phyloP scores from a whole-genome alignment of 1,140 invertebrate species.

The Drosophila saltans region DNA sequence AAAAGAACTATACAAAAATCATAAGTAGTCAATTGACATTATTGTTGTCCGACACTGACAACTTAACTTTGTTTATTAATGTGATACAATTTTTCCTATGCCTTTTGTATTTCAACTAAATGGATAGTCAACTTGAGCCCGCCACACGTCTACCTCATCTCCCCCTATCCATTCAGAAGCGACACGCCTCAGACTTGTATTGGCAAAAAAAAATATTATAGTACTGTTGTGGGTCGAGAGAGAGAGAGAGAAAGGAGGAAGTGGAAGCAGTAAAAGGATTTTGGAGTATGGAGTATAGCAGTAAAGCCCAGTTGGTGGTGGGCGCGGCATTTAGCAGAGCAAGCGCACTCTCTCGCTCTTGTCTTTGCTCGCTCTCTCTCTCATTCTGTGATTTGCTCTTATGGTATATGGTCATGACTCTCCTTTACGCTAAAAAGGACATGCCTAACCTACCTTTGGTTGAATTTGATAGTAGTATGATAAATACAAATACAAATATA shows the following conservation, averaged over 20 bases:
- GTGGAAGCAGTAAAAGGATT: constrained; percentile 28
- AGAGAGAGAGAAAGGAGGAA: neutral
- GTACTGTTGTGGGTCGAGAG: constrained; percentile 33
- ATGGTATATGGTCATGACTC: constrained; percentile 4
- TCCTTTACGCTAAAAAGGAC: constrained; percentile 38
- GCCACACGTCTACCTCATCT: no score
- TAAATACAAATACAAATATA: constrained; percentile 37
- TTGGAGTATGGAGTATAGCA: constrained; percentile 26
- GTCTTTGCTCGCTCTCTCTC: constrained; percentile 20
- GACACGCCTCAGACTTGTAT: constrained; percentile 67
- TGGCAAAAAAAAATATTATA: constrained; percentile 45
- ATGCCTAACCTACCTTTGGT: constrained; percentile 79
- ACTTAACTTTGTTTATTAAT: constrained; percentile 61
- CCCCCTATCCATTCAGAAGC: neutral
- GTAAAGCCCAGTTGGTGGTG: constrained; percentile 48
- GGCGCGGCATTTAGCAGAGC: constrained; percentile 63
- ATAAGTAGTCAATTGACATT: constrained; percentile 62
- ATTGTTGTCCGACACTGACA: constrained; percentile 44
- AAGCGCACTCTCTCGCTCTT: constrained; percentile 56
- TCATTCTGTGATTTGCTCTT: constrained; percentile 21
- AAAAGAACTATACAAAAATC: constrained; percentile 19
- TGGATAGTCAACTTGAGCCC: constrained; percentile 30
- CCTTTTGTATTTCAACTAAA: constrained; percentile 57
- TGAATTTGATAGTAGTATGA: constrained; percentile 71
- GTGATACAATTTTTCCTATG: constrained; percentile 71